Conservation (phyloP, 2,888 invertebrate species). For the Spisula subtruncata region DNA sequence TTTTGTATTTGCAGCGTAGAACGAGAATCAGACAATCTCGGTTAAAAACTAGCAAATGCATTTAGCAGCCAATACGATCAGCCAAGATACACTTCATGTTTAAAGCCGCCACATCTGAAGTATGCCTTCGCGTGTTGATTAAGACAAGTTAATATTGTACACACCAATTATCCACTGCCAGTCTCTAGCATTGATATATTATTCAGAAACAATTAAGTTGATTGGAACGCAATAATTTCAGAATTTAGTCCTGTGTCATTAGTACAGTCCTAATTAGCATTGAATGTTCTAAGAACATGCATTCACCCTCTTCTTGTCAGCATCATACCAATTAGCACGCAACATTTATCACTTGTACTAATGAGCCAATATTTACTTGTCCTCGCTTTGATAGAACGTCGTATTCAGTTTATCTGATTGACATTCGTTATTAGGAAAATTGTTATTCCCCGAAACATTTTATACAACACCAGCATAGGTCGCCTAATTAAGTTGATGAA, state of each 20-base stretch:
- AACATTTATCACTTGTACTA: not conserved
- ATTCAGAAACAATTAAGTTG: too few species aligned
- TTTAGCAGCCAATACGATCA: not conserved
- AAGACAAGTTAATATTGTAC: too few species aligned
- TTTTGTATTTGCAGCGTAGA: too few species aligned
- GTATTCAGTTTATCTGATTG: not conserved
- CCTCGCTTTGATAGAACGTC: not conserved
- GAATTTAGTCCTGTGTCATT: not conserved
- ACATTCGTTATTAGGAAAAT: too few species aligned
- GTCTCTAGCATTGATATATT: too few species aligned
- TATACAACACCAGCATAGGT: too few species aligned
- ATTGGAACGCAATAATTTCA: too few species aligned
- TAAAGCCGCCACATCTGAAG: not conserved
- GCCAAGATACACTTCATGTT: not conserved
- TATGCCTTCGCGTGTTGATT: not conserved
- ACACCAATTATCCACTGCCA: too few species aligned
- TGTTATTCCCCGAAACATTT: too few species aligned
- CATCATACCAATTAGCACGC: not conserved
- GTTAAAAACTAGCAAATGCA: too few species aligned
- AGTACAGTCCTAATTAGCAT: not conserved
- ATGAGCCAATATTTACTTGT: not conserved
- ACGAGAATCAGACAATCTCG: too few species aligned
- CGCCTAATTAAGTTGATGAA: too few species aligned
- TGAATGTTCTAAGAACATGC: not conserved
- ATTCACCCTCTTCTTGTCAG: not conserved